A percentile compares a stretch with the other conserved stretches of the same genome.
Evolutionary conservation across 2,113 vertebrate species (phyloP).

Genomic region (Amphiprion ocellaris): DNA sequence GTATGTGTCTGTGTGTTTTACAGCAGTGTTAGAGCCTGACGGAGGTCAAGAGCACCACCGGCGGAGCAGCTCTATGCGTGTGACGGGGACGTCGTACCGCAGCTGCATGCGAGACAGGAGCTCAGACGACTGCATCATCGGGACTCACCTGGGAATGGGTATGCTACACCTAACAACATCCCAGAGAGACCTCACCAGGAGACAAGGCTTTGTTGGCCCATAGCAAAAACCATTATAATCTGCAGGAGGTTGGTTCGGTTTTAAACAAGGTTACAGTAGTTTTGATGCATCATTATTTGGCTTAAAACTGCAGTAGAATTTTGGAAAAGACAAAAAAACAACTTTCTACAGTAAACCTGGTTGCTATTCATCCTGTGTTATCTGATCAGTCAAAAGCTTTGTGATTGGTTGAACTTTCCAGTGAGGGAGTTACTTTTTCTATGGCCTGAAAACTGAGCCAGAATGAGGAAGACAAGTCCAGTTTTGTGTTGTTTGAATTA

Average conservation of each 20-base stretch:
- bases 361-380: too few species aligned
- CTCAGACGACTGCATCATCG: constrained; percentile 88
- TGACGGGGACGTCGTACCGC: constrained; percentile 85
- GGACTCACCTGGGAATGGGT: constrained; percentile 89
- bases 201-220: neutral
- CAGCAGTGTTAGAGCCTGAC: constrained; percentile 83
- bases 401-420: too few species aligned
- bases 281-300: neutral
- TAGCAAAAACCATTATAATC: neutral
- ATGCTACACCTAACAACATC: constrained; percentile 42
- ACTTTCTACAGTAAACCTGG: too few species aligned
- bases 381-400: too few species aligned
- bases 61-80: constrained; percentile 90
- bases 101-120: constrained; percentile 85
- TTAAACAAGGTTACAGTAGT: neutral
- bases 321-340: too few species aligned
- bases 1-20: constrained; percentile 28
- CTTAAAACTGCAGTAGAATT: too few species aligned
- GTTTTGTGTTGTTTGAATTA: too few species aligned
- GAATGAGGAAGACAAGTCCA: too few species aligned
- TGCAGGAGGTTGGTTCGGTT: neutral
- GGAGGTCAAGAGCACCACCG: constrained; percentile 80
- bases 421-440: too few species aligned
- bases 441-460: too few species aligned
- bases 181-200: neutral